Evolutionary conservation across 1,140 invertebrate species (phyloP), one percentile per base, ranked within the genome.

Genomic region (Anadara kagoshimensis): DNA sequence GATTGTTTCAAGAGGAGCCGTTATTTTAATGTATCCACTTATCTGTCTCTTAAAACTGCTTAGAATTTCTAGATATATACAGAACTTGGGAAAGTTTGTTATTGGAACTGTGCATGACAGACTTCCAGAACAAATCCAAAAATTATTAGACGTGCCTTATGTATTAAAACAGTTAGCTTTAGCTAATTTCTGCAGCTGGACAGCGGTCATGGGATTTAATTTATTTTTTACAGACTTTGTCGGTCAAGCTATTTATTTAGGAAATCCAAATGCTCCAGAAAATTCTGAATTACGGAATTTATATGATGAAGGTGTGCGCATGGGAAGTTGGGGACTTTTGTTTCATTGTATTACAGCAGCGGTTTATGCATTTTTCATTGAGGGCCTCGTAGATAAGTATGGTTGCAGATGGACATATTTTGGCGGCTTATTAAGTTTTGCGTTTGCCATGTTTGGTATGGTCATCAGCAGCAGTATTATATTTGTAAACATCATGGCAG

Each of bases 221-320:
- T 85, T 91, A 65, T 91, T 91, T 76, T 91, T 89, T 78, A 90
- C 91, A n/a, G 90, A 91, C 80, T 91, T 86, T 85, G 89, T 91
- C 12, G 91, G 89, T 2, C 88, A 91, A 80, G 87, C 86, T 24
- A 88, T 91, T 20, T 91, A 91, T 78, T 78, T 80, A 16, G 91
- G 91, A 1, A 84, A 89, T 59, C 90, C 91, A 1, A 89, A 89
- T 76, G 89, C 87, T 7, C 81, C 81, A 4, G 84, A 84, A 24
- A 83, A 80, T 65, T 86, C 87, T 12, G 54, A 75, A n/a, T 64
- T 82, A 45, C 78, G 87, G 1, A 76, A 76, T 24, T 74, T 83
- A 8, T 91, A 91, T 80, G 90, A 91, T 75, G 87, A 91, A 71
- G 91, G 91, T 8, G 90, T 91, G 0, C 79, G 90, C 41, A 91